A percentile compares a stretch with the other conserved stretches of the same genome.
These are phyloP conservation scores for Clarias fuscus DNA, from an alignment of 2,797 vertebrate species.

Conservation along the genomic window DNA sequence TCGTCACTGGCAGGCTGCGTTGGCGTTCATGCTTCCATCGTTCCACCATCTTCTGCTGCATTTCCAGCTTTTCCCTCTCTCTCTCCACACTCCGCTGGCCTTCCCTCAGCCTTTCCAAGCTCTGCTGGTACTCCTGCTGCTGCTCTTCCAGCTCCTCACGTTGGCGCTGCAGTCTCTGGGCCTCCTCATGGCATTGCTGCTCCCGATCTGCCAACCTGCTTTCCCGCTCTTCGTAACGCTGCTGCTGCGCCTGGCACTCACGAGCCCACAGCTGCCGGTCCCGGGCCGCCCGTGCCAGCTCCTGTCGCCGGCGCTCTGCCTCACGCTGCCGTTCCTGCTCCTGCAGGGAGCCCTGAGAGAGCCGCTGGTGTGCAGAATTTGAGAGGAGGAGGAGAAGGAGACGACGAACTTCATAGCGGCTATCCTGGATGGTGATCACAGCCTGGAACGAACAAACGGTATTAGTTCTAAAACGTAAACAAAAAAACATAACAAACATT, in stretches of 20 bases:
- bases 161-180: conserved; percentile 73
- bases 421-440: conserved; percentile 85
- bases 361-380: conserved; percentile 39
- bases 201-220: conserved; percentile 75
- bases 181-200: conserved; percentile 73
- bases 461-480: not conserved
- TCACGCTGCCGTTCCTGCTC: conserved; percentile 84
- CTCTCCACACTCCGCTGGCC: conserved; percentile 85
- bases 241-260: conserved; percentile 78
- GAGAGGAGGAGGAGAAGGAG: conserved; percentile 67
- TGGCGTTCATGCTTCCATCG: conserved; percentile 76
- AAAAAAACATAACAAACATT: not conserved
- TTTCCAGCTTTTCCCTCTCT: conserved; percentile 75
- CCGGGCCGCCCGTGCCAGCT: conserved; percentile 74
- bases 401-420: conserved; percentile 82
- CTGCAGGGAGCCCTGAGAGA: conserved; percentile 63
- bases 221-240: conserved; percentile 77
- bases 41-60: conserved; percentile 69
- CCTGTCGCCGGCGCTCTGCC: conserved; percentile 81
- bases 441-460: conserved; percentile 69
- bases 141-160: conserved; percentile 76
- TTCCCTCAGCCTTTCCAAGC: conserved; percentile 85
- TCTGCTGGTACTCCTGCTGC: conserved; percentile 87
- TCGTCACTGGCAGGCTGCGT: conserved; percentile 76
- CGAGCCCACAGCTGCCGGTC: conserved; percentile 85